Evolutionary conservation across 2,888 invertebrate genomes (phyloP), one percentile per base, ranked within the genome.

Genomic region (Dasysyrphus tricinctus): DNA sequence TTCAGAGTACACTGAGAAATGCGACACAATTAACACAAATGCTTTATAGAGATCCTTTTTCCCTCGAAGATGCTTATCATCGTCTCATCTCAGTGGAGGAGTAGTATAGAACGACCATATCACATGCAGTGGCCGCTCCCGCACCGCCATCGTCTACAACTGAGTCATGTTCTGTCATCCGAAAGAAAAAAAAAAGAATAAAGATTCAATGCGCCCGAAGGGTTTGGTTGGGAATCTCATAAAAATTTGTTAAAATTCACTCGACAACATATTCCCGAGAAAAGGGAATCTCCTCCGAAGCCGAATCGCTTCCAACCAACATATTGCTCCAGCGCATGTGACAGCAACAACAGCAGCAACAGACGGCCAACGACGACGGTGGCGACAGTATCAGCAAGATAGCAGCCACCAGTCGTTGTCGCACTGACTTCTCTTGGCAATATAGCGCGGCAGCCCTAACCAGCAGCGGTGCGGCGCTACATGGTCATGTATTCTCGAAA

Each of bases 401-500:
- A 85, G 85, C 85, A 85, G 85, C 85, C 81, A 85, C 85, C 70
- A 78, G 81, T 69, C 61, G 61, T 24, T 61, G 54, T 49, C 69
- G 54, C n/a, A 54, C 54, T 54, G 67, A 69, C 54, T 49, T 39
- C 69, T 37, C 73, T 24, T 24, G 76, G 76, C 67, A 80, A 80
- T 80, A 84, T 77, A 74, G 73, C 42, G 75, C 81, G 82, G 81
- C 82, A 82, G 82, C 81, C 70, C 65, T 47, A 86, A 86, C 82
- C 86, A 82, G 86, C 86, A 82, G 86, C 82, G 42, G 42, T 12
- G 42, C 42, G 86, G 86, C 86, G 86, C 86, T 86, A 86, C 86
- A 86, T 86, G 86, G 82, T 82, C 86, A 86, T 86, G 86, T 86
- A 86, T 86, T 76, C 79, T 88, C 88, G 90, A 90, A 91, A 91